Percentiles rank a stretch among this genome's conserved stretches.
Evolutionary conservation across 2,797 vertebrate species (phyloP).

Genomic region (Enteromius paludinosus): DNA sequence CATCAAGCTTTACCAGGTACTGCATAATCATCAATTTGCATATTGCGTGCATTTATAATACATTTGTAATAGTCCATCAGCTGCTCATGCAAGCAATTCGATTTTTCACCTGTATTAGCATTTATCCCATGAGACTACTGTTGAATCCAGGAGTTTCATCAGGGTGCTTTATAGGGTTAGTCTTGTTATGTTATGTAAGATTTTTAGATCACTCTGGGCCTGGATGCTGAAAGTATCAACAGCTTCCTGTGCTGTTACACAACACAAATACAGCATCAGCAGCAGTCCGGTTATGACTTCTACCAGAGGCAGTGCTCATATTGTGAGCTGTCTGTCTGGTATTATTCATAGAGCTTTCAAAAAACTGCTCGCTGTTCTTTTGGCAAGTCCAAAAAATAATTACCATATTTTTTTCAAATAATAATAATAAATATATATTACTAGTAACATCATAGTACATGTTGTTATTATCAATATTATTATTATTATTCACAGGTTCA

Average conservation of each 20-base stretch:
- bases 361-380: neutral
- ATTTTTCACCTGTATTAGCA: neutral
- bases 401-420: neutral
- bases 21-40: neutral
- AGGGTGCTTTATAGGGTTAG: constrained; percentile 34
- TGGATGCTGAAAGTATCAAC: constrained; percentile 42
- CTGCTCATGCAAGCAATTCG: neutral
- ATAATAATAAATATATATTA: neutral
- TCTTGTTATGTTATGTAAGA: constrained; percentile 52
- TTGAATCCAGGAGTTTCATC: constrained; percentile 20
- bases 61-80: neutral
- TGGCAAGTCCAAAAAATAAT: neutral
- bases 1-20: constrained; percentile 89
- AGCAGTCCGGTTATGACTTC: constrained; percentile 6
- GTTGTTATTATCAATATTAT: neutral
- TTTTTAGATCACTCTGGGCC: constrained; percentile 46
- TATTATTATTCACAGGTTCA: neutral
- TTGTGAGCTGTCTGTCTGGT: constrained; percentile 11
- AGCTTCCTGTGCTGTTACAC: constrained; percentile 40
- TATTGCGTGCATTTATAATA: neutral
- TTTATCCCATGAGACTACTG: neutral
- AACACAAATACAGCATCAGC: constrained; percentile 38
- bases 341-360: neutral
- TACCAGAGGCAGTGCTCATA: neutral
- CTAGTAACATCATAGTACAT: neutral